A percentile compares a stretch with the other conserved stretches of the same genome.
Evolutionary conservation across 2,113 vertebrate species (phyloP).

Genomic region (Ochotona princeps): DNA sequence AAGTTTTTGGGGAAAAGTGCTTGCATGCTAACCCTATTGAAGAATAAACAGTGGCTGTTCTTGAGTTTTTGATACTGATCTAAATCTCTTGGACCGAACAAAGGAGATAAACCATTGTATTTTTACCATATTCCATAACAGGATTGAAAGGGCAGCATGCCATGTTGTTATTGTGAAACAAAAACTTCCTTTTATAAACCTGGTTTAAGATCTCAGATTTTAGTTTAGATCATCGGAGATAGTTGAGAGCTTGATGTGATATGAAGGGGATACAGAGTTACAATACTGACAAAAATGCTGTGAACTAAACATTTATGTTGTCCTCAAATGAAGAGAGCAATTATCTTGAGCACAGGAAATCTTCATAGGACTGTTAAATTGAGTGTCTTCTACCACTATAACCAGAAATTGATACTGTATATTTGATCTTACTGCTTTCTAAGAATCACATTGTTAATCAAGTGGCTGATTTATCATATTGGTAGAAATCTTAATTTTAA

Average conservation of each 20-base stretch:
- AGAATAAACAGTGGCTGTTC: neutral
- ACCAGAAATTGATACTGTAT: neutral
- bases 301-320: constrained; percentile 9
- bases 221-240: constrained; percentile 15
- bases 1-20: neutral
- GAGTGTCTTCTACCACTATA: neutral
- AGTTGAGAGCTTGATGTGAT: constrained; percentile 7
- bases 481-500: constrained; percentile 26
- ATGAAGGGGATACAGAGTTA: neutral
- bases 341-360: neutral
- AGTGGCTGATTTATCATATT: neutral
- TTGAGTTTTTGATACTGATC: constrained; percentile 21
- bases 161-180: constrained; percentile 27
- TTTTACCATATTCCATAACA: neutral
- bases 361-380: neutral
- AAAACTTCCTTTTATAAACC: constrained; percentile 48
- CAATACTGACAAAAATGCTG: neutral
- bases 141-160: constrained; percentile 22
- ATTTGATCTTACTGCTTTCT: neutral
- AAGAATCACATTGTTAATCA: constrained; percentile 10
- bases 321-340: neutral
- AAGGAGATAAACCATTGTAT: neutral
- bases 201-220: neutral
- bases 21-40: neutral
- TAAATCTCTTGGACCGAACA: neutral